Conservation (phyloP, 1,140 invertebrate genomes). For the Stegodyphus mimosarum region DNA sequence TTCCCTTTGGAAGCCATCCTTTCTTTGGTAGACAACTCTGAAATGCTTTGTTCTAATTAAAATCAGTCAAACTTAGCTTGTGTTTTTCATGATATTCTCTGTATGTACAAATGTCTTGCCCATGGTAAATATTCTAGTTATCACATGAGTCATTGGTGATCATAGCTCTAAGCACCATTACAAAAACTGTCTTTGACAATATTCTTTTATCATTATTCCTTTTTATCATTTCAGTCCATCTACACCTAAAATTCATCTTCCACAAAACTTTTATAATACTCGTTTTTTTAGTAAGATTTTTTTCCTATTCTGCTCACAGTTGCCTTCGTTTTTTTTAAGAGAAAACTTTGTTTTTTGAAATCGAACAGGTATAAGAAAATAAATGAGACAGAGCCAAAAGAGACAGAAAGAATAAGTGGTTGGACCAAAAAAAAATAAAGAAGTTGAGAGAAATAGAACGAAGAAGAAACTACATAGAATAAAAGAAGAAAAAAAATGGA, state of each 20-base stretch:
- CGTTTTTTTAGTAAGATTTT: not conserved
- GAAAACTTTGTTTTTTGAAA: constrained; percentile 23
- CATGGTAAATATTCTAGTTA: not conserved
- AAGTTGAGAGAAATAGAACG: not conserved
- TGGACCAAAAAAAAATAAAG: not conserved
- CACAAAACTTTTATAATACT: not conserved
- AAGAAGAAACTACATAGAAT: constrained; percentile 5
- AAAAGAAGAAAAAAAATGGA: constrained; percentile 5
- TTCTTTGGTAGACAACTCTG: too few relatives aligned
- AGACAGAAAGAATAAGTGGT: constrained; percentile 46
- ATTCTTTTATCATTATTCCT: constrained; percentile 4
- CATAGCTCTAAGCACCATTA: not conserved
- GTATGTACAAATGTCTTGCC: too few relatives aligned
- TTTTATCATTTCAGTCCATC: not conserved
- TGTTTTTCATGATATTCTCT: too few relatives aligned
- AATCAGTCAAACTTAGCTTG: too few relatives aligned
- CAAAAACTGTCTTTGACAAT: constrained; percentile 18
- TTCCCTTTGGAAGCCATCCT: too few relatives aligned
- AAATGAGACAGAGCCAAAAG: constrained; percentile 33
- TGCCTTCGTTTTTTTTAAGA: not conserved
- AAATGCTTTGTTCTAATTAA: too few relatives aligned
- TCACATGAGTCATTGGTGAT: constrained; percentile 11
- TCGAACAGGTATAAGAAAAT: constrained; percentile 52
- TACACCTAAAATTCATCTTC: not conserved
- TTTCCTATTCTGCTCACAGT: not conserved